Evolutionary conservation across 2,888 invertebrate genomes (phyloP), one percentile per base, ranked within the genome.

Genomic region (Coenonympha glycerion): DNA sequence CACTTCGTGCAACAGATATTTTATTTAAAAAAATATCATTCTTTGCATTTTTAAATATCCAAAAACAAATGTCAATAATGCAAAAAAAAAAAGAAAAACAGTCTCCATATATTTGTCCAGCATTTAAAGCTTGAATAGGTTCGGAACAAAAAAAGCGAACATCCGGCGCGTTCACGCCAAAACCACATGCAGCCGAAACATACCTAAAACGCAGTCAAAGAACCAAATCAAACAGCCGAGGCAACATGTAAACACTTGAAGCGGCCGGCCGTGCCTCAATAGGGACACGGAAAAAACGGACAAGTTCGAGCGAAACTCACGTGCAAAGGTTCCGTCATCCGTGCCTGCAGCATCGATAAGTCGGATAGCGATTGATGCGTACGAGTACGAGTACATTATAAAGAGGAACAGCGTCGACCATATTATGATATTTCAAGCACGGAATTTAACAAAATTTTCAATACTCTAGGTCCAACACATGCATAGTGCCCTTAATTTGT

Each of bases 231-330:
- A 82, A 82, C 73, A 80, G 61, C 52, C 68, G 64, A 64, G 61
- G 70, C 66, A 69, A 77, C 71, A 73, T 70, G 76, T 75, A 76
- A 78, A 80, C 78, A 78, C 71, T 71, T 66, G 65, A 64, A 65
- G 65, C 63, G 64, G 63, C 65, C 60, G 68, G 63, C 65, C 60
- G 68, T 53, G 59, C 62, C 40, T 30, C 41, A 57, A 60, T 64
- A 64, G 61, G 54, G 49, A 49, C 57, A 57, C 50, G 49, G 50
- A 63, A 61, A 63, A 62, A 66, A 60, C 60, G 11, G 13, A n/a
- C n/a, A n/a, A n/a, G n/a, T n/a, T n/a, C n/a, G n/a, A n/a, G n/a
- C n/a, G n/a, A n/a, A n/a, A n/a, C n/a, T n/a, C n/a, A n/a, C n/a
- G n/a, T n/a, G n/a, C n/a, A n/a, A n/a, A n/a, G n/a, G n/a, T n/a